A percentile compares a stretch with the other conserved stretches of the same genome.
Evolutionary conservation across 35 echinoderm and acorn worm genomes (phyloP).

Genomic region (Diadema setosum): DNA sequence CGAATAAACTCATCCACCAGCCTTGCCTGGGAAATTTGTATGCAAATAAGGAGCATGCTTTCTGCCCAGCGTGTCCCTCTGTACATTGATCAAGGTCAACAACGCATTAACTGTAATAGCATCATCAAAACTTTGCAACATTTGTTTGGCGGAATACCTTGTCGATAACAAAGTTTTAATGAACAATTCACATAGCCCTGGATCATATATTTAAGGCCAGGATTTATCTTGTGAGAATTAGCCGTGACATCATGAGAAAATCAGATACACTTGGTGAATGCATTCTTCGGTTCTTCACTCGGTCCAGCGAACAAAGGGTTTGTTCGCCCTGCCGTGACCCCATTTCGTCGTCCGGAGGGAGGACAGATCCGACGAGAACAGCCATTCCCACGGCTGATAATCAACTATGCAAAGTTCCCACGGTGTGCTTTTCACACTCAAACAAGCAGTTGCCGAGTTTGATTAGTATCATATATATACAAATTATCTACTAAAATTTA

Average conservation of each 20-base stretch:
- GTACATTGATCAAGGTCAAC: neutral
- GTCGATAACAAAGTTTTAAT: neutral
- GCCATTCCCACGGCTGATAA: conserved; percentile 27
- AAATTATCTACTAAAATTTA: neutral
- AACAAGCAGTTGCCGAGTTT: neutral
- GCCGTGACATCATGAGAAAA: neutral
- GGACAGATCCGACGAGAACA: neutral
- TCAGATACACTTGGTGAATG: neutral
- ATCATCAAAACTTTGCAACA: neutral
- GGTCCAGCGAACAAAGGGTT: neutral
- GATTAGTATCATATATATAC: neutral
- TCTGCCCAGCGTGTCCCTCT: neutral
- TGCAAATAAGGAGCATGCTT: conserved; percentile 2
- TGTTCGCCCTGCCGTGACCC: conserved; percentile 8
- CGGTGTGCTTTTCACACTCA: conserved; percentile 16
- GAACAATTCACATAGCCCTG: neutral
- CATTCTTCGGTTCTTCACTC: neutral
- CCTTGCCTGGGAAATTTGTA: conserved; percentile 27
- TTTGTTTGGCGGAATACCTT: neutral
- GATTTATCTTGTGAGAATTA: neutral
- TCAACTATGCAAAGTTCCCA: conserved; percentile 32
- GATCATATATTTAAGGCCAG: neutral
- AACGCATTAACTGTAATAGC: neutral
- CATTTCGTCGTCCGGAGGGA: conserved; percentile 1
- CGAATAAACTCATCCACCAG: neutral